phyloP scores from a whole-genome alignment of 2,113 vertebrate genomes.

The Thunnus thynnus region DNA sequence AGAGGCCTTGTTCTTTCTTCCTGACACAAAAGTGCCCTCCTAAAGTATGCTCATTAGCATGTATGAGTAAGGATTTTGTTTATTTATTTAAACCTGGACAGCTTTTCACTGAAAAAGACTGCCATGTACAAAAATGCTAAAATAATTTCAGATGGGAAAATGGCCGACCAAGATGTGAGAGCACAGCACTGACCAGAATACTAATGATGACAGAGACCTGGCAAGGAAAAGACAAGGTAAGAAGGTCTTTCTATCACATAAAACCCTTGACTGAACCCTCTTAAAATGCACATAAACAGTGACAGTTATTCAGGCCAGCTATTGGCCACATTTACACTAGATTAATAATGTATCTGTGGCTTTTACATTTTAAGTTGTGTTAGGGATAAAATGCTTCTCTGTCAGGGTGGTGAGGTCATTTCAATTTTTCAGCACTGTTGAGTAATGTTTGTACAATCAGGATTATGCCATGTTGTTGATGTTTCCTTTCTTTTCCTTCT shows the following conservation, averaged over 20 bases:
- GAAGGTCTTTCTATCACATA: not conserved
- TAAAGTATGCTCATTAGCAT: constrained; percentile 21
- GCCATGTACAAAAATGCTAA: constrained; percentile 3
- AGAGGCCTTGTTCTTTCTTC: constrained; percentile 4
- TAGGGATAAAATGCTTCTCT: not conserved
- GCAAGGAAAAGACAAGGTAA: not conserved
- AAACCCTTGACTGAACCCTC: constrained; percentile 8
- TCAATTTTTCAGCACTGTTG: not conserved
- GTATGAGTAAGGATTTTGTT: constrained; percentile 9
- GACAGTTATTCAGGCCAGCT: not conserved
- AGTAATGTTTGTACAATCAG: not conserved
- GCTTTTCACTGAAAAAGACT: constrained; percentile 15
- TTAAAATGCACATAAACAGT: constrained; percentile 26
- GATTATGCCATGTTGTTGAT: not conserved
- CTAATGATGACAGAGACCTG: constrained; percentile 21
- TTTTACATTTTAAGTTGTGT: constrained; percentile 18
- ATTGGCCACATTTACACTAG: too few species aligned
- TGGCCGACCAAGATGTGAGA: constrained; percentile 23
- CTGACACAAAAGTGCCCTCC: not conserved
- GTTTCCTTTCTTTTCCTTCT: not conserved
- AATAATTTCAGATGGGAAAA: constrained; percentile 37
- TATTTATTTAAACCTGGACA: constrained; percentile 33
- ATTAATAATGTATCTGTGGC: not conserved
- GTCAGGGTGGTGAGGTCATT: not conserved
- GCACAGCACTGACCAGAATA: constrained; percentile 25